Base-by-base conservation (phyloP, 2,113 vertebrate species). In the Uria lomvia region DNA sequence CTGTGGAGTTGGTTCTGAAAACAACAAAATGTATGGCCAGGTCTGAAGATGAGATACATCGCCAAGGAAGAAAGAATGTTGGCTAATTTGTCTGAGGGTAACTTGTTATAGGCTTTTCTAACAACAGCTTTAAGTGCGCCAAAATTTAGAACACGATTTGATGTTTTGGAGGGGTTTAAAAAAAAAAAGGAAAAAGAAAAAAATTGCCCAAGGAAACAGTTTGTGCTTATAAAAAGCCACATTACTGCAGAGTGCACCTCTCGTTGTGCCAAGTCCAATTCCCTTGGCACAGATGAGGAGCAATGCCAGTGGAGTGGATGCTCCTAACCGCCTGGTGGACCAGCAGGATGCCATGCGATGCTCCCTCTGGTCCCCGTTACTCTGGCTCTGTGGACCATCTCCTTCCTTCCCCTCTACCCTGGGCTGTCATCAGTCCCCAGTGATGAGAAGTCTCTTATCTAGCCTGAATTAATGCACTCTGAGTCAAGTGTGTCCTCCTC, bases 41-140 rank as follows among this genome's bases (percentile, higher is more conserved):
- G 38, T 18, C 30, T 79, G 45, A 97, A 76, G 76, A 52, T 70
- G 80, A 92, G 72, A 34, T 13, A 7, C 70, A 71, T 93, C 67
- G 66, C 60, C 10, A 16, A 79, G 40, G n/a, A 96, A 30, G 29
- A 58, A 94, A 91, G 42, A 87, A 59, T 60, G 42, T 49, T 97
- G 68, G 42, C 23, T 81, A 47, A 40, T 93, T 92, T 88, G 32
- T 49, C 42, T 42, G 7, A 95, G 42, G 50, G 55, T 47, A 71
- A 24, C 78, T 96, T 97, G 30, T 43, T 90, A 88, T 2, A 30
- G 36, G 18, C 73, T 96, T 96, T 97, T 91, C 82, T 91, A 96
- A 90, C 34, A 93, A 63, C 4, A 73, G 63, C 40, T 91, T 89
- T 71, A 91, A 95, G 27, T 7, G 21, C 34, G 68, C 45, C 77